Conservation (phyloP, 2,113 vertebrate species). For the Hylia prasina region DNA sequence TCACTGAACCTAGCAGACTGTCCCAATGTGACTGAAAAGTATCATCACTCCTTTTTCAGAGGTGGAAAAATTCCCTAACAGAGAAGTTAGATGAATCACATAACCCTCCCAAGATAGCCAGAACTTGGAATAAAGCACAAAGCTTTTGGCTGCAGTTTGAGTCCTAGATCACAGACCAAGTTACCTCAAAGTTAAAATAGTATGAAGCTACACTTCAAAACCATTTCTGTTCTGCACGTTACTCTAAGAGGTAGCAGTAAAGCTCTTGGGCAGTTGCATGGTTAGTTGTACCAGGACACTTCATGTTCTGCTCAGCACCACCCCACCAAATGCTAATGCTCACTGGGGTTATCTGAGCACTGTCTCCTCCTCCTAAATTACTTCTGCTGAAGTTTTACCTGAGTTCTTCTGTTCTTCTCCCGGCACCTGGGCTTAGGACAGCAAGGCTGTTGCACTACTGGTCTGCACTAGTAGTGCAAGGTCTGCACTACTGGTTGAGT, state of each 20-base stretch:
- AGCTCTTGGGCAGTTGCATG: background rate
- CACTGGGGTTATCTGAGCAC: background rate
- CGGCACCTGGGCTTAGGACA: background rate
- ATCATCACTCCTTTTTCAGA: slow-evolving; percentile 7
- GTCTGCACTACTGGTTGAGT: background rate
- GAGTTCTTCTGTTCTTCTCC: background rate
- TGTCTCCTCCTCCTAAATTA: background rate
- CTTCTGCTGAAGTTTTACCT: background rate
- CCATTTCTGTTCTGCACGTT: background rate
- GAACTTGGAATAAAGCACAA: background rate
- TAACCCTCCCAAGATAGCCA: background rate
- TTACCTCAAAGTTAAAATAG: background rate
- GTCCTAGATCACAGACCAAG: background rate
- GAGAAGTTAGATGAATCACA: background rate
- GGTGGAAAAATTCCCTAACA: slow-evolving; percentile 9
- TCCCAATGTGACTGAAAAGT: slow-evolving; percentile 7
- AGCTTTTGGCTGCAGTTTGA: background rate
- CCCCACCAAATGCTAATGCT: background rate
- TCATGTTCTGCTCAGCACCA: background rate
- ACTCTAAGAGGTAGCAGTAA: background rate
- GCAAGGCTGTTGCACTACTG: background rate
- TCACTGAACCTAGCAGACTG: background rate
- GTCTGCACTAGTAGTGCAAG: no score
- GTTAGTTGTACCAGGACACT: background rate
- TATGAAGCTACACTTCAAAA: background rate